Evolutionary conservation across 1,140 invertebrate species (phyloP).

Genomic region (Drosophila carrolli): DNA sequence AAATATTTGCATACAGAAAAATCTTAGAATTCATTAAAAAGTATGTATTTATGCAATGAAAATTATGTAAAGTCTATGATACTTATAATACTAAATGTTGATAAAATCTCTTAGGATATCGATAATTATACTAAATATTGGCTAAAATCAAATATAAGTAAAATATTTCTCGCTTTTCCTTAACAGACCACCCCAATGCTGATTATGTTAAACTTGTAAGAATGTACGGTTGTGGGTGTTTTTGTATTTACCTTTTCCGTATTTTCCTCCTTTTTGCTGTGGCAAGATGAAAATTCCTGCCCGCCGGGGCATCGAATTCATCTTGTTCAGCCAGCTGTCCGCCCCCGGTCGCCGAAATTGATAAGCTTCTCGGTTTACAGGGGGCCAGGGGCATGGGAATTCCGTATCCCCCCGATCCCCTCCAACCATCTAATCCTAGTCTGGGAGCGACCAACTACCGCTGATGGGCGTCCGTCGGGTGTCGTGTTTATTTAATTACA

Average conservation of each 20-base stretch:
- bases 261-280: conserved; percentile 7
- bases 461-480: conserved; percentile 25
- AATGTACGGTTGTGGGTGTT: not conserved
- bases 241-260: conserved; percentile 15
- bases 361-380: conserved; percentile 14
- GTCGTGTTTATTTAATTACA: conserved; percentile 75
- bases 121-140: too few species aligned
- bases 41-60: too few species aligned
- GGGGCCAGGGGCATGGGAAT: not conserved
- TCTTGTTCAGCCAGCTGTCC: conserved; percentile 47
- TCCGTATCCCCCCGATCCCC: not conserved
- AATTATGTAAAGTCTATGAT: too few species aligned
- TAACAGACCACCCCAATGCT: not conserved
- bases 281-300: conserved; percentile 29
- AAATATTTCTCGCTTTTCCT: too few species aligned
- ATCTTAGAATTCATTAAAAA: too few species aligned
- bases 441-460: not conserved
- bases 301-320: conserved; percentile 50
- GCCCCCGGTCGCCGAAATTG: conserved; percentile 14
- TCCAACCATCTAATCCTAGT: conserved; percentile 13
- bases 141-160: too few species aligned
- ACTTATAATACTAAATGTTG: too few species aligned
- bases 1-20: too few species aligned
- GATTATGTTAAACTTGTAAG: conserved; percentile 12
- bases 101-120: too few species aligned